A percentile compares a stretch with the other conserved stretches of the same genome.
phyloP scores from a whole-genome alignment of 2,888 invertebrate genomes.

The Pristionchus fissidentatus region DNA sequence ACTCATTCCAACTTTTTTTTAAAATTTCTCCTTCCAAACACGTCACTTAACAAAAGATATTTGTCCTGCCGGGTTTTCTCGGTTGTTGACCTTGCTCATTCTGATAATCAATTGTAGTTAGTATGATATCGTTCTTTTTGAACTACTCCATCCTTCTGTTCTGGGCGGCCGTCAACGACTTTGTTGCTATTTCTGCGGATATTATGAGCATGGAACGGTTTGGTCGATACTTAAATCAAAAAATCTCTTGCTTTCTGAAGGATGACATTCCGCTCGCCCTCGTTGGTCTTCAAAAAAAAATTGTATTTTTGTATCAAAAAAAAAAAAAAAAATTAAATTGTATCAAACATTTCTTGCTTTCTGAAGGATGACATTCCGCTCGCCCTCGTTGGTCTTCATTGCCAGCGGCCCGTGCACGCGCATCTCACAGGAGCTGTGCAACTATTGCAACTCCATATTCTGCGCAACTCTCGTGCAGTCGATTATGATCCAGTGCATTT shows the following conservation, averaged over 20 bases:
- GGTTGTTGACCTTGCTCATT: too few relatives aligned
- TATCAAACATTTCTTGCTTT: too few relatives aligned
- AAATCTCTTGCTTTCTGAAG: not conserved
- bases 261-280: too few relatives aligned
- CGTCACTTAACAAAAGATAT: too few relatives aligned
- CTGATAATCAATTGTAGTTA: too few relatives aligned
- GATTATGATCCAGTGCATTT: not conserved
- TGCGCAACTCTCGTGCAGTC: not conserved
- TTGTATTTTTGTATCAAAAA: too few relatives aligned
- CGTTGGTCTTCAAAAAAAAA: too few relatives aligned
- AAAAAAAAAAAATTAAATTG: too few relatives aligned
- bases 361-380: not conserved
- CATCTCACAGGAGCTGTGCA: not conserved
- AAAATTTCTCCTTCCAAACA: too few relatives aligned
- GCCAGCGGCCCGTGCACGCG: not conserved
- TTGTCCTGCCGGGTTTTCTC: too few relatives aligned
- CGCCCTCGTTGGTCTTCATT: not conserved
- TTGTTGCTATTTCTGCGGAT: not conserved
- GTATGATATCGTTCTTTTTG: not conserved
- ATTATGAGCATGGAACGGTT: not conserved
- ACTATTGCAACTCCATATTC: conserved; percentile 23
- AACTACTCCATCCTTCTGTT: conserved; percentile 7
- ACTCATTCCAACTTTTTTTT: not conserved
- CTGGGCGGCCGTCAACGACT: not conserved
- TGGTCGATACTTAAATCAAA: not conserved